Evolutionary conservation across 2,888 invertebrate genomes (phyloP).

Genomic region (Sphaerophoria taeniata): DNA sequence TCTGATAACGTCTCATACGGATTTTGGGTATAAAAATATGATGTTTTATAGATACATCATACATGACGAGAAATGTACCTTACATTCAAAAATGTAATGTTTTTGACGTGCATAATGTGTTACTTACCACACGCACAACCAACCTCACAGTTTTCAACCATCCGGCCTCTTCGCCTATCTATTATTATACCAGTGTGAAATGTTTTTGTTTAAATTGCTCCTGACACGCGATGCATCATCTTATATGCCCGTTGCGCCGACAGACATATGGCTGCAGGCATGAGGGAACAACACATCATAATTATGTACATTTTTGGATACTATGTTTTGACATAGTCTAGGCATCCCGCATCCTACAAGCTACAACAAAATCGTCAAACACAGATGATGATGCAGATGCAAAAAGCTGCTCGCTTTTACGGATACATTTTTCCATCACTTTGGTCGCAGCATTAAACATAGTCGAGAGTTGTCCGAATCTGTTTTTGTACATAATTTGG

Average conservation of each 20-base stretch:
- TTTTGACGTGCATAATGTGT: constrained; percentile 69
- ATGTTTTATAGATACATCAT: too few relatives aligned
- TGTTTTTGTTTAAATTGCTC: constrained; percentile 71
- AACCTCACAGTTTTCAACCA: constrained; percentile 15
- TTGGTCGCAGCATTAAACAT: too few relatives aligned
- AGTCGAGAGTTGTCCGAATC: too few relatives aligned
- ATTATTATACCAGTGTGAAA: constrained; percentile 71
- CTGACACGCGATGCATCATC: constrained; percentile 70
- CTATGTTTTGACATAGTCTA: constrained; percentile 17
- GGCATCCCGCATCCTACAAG: constrained; percentile 23
- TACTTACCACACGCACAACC: constrained; percentile 64
- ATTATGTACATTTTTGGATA: constrained; percentile 49
- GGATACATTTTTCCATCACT: constrained; percentile 32
- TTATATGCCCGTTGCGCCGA: constrained; percentile 48
- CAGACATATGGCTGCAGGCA: constrained; percentile 67
- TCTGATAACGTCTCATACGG: too few relatives aligned
- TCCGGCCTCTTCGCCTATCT: constrained; percentile 60
- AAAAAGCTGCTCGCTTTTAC: constrained; percentile 27
- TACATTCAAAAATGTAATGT: constrained; percentile 61
- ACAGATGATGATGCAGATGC: constrained; percentile 28
- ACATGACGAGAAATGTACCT: constrained; percentile 28
- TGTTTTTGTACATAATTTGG: too few relatives aligned
- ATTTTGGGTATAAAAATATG: too few relatives aligned
- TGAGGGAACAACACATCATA: constrained; percentile 49
- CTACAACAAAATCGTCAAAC: constrained; percentile 3